Base-by-base conservation (phyloP, 2,113 vertebrate genomes). In the Misgurnus mizolepis region DNA sequence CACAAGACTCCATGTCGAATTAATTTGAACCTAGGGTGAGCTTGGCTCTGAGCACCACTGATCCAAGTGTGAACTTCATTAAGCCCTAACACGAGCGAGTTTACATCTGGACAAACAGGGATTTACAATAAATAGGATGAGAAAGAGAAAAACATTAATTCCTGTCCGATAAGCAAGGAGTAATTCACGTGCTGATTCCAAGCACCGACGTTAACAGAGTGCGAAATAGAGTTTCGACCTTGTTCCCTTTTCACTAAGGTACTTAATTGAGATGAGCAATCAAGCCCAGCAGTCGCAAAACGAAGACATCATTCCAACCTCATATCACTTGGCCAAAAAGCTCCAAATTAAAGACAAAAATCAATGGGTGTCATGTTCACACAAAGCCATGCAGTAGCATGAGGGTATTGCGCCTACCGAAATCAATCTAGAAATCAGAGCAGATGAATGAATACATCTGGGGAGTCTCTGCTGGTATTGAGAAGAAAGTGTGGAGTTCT, bases 131-230 rank as follows among this genome's bases (percentile, higher is more conserved):
- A 43, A 75, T 34, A 64, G 80, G 70, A 80, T 68, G 56, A 68
- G 55, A 61, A 11, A 66, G 7, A 47, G 86, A 84, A 82, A 87
- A 87, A 85, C 66, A 84, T 75, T 87, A 85, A 77, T 53, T 81
- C 80, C 56, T 70, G 81, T 79, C 73, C 49, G 68, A 80, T 68
- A 82, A 83, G 75, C 55, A 41, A 79, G 76, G 55, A 4, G 68
- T 73, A 67, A 83, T 85, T 86, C 82, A 86, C 60, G 8, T 72
- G 76, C 66, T 47, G 79, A 85, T 89, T 88, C 85, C 87, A 89
- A 83, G 55, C 43, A 5, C 4, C 58, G 39, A 76, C 4, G 80
- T 85, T 76, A 72, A 79, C 39, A 45, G 77, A 76, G 40, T 67
- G 72, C n/a, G 41, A 80, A 67, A 68, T 47, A 73, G 50, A 39